These are phyloP conservation scores for Mirounga angustirostris DNA, from an alignment of 2,113 vertebrate genomes.

Conservation along the genomic window DNA sequence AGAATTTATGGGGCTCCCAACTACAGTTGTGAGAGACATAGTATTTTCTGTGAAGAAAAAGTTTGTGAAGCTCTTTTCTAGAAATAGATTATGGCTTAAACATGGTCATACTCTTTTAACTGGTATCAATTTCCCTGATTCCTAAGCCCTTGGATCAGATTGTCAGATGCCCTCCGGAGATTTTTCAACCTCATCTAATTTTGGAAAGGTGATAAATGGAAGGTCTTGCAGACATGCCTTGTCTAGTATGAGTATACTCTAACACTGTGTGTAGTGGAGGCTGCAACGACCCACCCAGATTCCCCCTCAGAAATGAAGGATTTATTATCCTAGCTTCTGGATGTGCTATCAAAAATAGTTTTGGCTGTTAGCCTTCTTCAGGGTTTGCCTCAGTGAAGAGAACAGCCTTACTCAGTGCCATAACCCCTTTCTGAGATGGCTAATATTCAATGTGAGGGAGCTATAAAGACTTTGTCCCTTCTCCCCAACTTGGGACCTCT, in stretches of 20 bases:
- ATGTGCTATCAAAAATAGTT: neutral
- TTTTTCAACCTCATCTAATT: constrained; percentile 28
- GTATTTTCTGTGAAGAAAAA: neutral
- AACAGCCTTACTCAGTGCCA: neutral
- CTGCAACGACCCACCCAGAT: neutral
- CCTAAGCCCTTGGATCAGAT: neutral
- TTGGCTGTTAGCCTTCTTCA: neutral
- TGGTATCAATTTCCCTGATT: neutral
- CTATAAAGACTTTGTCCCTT: neutral
- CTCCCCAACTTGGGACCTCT: neutral
- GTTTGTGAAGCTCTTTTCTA: neutral
- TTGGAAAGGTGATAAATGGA: constrained; percentile 52
- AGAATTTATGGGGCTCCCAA: neutral
- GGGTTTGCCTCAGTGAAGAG: neutral
- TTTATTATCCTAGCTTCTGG: neutral
- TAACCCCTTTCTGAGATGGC: neutral
- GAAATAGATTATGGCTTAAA: constrained; percentile 13
- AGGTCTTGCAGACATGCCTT: neutral
- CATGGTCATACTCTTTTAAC: neutral
- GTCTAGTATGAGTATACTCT: neutral
- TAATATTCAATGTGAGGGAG: neutral
- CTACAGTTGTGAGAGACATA: neutral
- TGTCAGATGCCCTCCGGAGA: neutral
- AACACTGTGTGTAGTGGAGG: neutral
- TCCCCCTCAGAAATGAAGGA: neutral